A percentile compares a stretch with the other conserved stretches of the same genome.
Evolutionary conservation across 2,113 vertebrate species (phyloP).

Genomic region (Nothocercus julius): DNA sequence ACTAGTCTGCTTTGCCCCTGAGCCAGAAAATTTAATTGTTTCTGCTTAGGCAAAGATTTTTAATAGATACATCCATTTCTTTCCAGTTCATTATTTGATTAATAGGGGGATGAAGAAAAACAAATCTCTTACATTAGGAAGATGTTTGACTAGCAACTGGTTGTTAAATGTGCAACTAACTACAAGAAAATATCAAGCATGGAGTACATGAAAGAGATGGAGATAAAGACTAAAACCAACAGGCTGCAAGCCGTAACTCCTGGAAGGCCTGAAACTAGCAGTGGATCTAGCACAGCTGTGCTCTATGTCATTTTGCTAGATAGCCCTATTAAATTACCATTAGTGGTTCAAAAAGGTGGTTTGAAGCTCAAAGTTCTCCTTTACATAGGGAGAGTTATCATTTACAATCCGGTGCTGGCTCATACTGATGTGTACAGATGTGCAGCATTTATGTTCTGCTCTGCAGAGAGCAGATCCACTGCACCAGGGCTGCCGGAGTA

Average conservation of each 20-base stretch:
- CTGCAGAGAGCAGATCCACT: background rate
- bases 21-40: constrained; percentile 41
- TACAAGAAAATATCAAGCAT: background rate
- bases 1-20: background rate
- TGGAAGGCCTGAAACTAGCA: background rate
- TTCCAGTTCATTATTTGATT: constrained; percentile 21
- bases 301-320: background rate
- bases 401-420: background rate
- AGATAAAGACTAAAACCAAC: background rate
- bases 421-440: background rate
- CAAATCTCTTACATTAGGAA: background rate
- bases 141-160: background rate
- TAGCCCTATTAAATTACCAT: background rate
- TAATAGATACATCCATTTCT: constrained; percentile 30
- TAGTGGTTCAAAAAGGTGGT: background rate
- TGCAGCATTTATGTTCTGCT: background rate
- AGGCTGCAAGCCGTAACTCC: background rate
- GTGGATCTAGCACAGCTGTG: background rate
- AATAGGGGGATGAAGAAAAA: background rate
- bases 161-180: background rate
- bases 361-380: background rate
- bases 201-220: background rate
- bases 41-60: background rate
- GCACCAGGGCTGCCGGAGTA: background rate
- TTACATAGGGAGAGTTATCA: background rate